Percentiles rank a stretch among this genome's conserved stretches.
Evolutionary conservation across 92 coral and sea anemone genomes (phyloP).

Genomic region (Porites lobata): DNA sequence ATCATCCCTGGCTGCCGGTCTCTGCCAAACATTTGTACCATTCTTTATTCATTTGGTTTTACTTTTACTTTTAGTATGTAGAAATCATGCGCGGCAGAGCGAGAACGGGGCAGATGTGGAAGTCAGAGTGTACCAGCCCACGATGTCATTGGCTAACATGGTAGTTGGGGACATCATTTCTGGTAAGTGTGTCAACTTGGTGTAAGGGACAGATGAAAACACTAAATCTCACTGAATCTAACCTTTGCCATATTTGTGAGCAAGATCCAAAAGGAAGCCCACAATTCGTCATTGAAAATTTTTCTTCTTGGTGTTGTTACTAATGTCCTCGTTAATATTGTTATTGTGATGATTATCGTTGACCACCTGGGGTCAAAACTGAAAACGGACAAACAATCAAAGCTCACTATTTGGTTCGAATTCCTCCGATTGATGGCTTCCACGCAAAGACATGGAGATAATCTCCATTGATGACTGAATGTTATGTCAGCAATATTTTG

Average conservation of each 20-base stretch:
- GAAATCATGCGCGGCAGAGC: constrained; percentile 15
- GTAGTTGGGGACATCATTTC: no score
- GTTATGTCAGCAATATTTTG: constrained; percentile 24
- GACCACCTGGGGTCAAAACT: constrained; percentile 24
- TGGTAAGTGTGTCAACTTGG: no score
- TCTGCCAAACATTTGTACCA: constrained; percentile 32
- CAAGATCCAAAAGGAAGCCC: constrained; percentile 28
- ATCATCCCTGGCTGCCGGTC: background rate
- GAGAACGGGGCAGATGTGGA: constrained; percentile 33
- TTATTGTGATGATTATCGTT: constrained; percentile 21
- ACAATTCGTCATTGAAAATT: constrained; percentile 11
- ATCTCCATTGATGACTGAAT: constrained; percentile 6
- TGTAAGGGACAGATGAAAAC: constrained; percentile 6
- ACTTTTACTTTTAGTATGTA: constrained; percentile 24
- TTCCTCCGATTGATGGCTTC: background rate
- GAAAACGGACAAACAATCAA: background rate
- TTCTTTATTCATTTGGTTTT: constrained; percentile 26
- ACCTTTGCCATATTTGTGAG: constrained; percentile 23
- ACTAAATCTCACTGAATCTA: constrained; percentile 1
- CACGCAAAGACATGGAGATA: constrained; percentile 15
- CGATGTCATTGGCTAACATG: no score
- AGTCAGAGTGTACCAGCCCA: no score
- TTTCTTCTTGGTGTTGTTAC: constrained; percentile 7
- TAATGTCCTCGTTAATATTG: constrained; percentile 10
- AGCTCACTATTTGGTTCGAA: constrained; percentile 15